Evolutionary conservation across 2,888 invertebrate genomes (phyloP), one percentile per base, ranked within the genome.

Genomic region (Caradrina kadenii): DNA sequence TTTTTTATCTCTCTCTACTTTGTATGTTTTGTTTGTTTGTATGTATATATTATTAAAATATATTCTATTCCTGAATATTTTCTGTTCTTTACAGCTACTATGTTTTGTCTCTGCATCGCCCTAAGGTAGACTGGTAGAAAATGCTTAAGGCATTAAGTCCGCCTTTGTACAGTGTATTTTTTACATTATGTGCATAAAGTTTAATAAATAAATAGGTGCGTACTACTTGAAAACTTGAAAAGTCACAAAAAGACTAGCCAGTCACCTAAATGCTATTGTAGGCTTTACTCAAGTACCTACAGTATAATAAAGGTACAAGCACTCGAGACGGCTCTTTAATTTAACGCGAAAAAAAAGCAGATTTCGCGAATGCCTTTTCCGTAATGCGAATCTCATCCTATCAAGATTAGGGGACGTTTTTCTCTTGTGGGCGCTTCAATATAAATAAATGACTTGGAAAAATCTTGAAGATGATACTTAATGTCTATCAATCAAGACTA

Each of bases 401-500:
- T 22, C 54, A 49, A 19, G 54, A 42, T 54, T 26, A 10, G 53
- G 48, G 0, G n/a, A 4, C 39, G 45, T 8, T 72, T 49, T 49
- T 13, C n/a, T 35, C 42, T 39, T n/a, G 61, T 21, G 35, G 52
- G 19, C 5, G 21, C 21, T 70, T 35, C 35, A 50, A 52, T 21
- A 19, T 35, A 45, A 69, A 69, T 58, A 58, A 68, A 58, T 45
- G 68, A 35, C 52, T 52, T 8, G 6, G 5, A 11, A 35, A 26
- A 56, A 63, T 63, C 55, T 50, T 19, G 22, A 21, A 42, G 63
- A 55, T 55, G 22, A 63, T n/a, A 50, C 21, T 70, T 63, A 63
- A 63, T 22, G 72, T 55, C 17, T 31, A 50, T 50, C 49, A 70
- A 63, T 63, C 54, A 55, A 42, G 22, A 35, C 13, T 62, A 71